These are phyloP conservation scores for Callimorpha dominula DNA, from an alignment of 2,888 invertebrate species.

Conservation along the genomic window DNA sequence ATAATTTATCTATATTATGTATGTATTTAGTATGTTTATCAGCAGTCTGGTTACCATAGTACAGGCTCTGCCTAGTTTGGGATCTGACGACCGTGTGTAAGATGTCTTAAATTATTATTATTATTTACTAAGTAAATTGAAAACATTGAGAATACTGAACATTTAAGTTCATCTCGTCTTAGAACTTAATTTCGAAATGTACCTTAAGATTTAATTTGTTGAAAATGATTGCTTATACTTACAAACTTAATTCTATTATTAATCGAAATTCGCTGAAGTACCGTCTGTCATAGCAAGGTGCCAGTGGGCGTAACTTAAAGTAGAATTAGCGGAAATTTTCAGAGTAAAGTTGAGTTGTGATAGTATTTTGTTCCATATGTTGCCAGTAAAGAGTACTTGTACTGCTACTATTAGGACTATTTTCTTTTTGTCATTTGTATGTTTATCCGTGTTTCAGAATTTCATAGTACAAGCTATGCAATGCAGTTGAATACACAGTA, in stretches of 20 bases:
- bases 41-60: too few relatives aligned
- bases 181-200: neutral
- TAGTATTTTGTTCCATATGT: neutral
- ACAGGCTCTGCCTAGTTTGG: too few relatives aligned
- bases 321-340: neutral
- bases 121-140: neutral
- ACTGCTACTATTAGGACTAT: too few relatives aligned
- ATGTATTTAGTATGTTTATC: too few relatives aligned
- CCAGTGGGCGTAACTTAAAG: neutral
- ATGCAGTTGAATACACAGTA: too few relatives aligned
- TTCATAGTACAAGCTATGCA: too few relatives aligned
- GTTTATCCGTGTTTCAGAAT: too few relatives aligned
- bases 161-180: neutral
- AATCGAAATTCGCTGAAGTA: neutral
- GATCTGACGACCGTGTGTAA: too few relatives aligned
- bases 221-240: slow-evolving; percentile 1
- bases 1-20: too few relatives aligned
- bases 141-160: neutral
- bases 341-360: slow-evolving; percentile 3
- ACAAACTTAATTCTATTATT: neutral
- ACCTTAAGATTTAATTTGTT: neutral
- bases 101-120: neutral
- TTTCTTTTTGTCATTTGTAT: too few relatives aligned
- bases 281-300: neutral
- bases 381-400: too few relatives aligned